phyloP scores from a whole-genome alignment of 2,797 vertebrate species.

The Mormyrus hasselquistii region DNA sequence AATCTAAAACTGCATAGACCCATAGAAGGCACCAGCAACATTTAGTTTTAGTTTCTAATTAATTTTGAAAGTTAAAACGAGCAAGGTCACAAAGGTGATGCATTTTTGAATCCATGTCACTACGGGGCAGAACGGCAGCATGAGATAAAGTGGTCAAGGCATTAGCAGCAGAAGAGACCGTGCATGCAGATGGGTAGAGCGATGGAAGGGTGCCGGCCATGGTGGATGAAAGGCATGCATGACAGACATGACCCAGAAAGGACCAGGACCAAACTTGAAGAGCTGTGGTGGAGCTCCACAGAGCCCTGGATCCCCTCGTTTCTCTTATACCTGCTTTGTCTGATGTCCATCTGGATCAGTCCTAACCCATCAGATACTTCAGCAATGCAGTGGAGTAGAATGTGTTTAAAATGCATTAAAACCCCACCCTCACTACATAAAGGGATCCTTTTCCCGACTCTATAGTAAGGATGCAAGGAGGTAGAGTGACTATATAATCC shows the following conservation, averaged over 20 bases:
- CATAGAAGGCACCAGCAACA: not conserved
- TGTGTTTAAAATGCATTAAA: conserved; percentile 11
- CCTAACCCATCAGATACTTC: conserved; percentile 35
- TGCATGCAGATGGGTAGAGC: not conserved
- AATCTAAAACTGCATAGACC: not conserved
- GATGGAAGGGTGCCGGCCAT: not conserved
- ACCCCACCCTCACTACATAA: not conserved
- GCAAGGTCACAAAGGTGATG: not conserved
- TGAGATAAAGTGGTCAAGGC: not conserved
- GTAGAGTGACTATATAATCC: not conserved
- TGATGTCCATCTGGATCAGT: conserved; percentile 23
- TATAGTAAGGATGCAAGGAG: not conserved
- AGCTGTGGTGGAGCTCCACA: not conserved
- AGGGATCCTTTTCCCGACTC: not conserved
- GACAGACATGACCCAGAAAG: not conserved
- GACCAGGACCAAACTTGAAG: not conserved
- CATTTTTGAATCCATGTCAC: not conserved
- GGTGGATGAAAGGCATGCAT: not conserved
- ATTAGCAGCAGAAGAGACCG: not conserved
- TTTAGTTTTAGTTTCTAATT: not conserved
- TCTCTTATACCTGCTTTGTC: not conserved
- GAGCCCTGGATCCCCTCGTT: not conserved
- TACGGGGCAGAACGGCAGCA: not conserved
- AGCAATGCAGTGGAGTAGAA: conserved; percentile 34
- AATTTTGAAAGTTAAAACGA: not conserved